Evolutionary conservation across 1,140 invertebrate genomes (phyloP).

Genomic region (Eriocheir sinensis): DNA sequence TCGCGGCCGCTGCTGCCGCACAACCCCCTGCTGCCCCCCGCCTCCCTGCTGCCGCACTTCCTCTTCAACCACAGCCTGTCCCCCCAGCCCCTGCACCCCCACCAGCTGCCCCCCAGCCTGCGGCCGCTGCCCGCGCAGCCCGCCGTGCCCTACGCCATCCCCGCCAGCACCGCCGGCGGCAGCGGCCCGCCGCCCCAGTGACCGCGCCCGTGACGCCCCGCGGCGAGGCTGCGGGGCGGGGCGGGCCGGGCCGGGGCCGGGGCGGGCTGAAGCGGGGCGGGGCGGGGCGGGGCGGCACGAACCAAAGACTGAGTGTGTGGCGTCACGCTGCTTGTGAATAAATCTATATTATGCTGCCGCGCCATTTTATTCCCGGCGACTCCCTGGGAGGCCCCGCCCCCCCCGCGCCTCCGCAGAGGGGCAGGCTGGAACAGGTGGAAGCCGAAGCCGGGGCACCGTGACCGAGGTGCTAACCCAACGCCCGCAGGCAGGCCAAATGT

Average conservation of each 20-base stretch:
- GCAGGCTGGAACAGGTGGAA: no score
- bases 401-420: no score
- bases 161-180: constrained; percentile 45
- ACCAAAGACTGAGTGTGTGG: neutral
- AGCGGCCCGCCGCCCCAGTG: constrained; percentile 49
- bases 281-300: neutral
- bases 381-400: neutral
- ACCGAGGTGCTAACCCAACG: neutral
- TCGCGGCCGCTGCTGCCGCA: constrained; percentile 68
- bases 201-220: neutral
- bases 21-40: constrained; percentile 64
- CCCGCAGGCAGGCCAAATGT: no score
- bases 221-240: neutral
- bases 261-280: neutral
- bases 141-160: constrained; percentile 34
- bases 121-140: constrained; percentile 51
- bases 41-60: constrained; percentile 68
- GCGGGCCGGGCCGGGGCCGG: constrained; percentile 8
- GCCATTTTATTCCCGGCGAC: neutral
- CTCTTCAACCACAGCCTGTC: constrained; percentile 51
- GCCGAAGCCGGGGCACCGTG: neutral
- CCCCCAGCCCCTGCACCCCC: constrained; percentile 38
- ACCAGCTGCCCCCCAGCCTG: constrained; percentile 62
- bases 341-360: neutral
- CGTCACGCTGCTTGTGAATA: neutral